These are phyloP conservation scores for Candidula unifasciata DNA, from an alignment of 2,888 invertebrate genomes.

Conservation along the genomic window DNA sequence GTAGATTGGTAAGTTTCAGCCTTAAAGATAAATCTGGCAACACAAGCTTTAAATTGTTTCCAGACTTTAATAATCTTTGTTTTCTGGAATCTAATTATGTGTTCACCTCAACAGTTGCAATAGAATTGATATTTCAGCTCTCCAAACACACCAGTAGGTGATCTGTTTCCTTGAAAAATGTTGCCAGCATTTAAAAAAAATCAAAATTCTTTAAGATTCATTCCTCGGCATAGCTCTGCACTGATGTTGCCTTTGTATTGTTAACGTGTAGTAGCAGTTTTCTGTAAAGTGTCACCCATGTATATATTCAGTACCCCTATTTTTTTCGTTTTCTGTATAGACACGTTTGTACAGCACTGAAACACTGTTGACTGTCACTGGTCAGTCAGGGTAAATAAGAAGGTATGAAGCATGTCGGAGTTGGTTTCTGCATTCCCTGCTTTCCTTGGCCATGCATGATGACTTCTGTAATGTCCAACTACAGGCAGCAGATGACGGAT, in stretches of 20 bases:
- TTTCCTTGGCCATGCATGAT: conserved; percentile 1
- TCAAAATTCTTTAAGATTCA: too few species aligned
- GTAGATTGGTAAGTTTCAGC: too few species aligned
- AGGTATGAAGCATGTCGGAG: conserved; percentile 17
- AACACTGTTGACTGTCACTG: background rate
- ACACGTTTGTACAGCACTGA: background rate
- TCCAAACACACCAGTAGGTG: too few species aligned
- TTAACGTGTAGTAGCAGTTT: background rate
- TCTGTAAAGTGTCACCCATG: background rate
- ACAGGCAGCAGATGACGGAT: background rate
- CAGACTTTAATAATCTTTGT: too few species aligned
- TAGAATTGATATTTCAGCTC: too few species aligned
- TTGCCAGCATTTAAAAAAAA: too few species aligned
- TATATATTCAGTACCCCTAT: background rate
- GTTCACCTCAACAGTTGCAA: too few species aligned
- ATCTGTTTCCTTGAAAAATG: too few species aligned
- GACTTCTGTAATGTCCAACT: background rate
- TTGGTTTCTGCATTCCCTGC: background rate
- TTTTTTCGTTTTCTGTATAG: background rate
- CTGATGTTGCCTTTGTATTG: background rate
- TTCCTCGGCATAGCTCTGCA: too few species aligned
- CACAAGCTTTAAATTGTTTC: too few species aligned
- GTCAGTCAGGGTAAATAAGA: background rate
- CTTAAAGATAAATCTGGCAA: too few species aligned
- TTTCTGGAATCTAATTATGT: too few species aligned